These are phyloP conservation scores for Magallana angulata DNA, from an alignment of 1,140 invertebrate genomes.

Conservation along the genomic window DNA sequence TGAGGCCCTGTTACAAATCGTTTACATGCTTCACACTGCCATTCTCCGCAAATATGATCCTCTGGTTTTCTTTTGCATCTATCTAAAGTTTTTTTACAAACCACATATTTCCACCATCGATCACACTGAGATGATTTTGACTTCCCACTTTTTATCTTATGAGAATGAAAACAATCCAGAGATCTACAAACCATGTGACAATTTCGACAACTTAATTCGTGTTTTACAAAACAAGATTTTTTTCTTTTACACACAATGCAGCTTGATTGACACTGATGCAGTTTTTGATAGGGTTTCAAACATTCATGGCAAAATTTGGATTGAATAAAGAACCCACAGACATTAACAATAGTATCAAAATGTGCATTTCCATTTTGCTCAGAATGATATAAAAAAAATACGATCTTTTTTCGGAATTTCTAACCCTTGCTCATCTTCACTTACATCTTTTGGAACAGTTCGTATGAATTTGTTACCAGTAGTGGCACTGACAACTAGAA, in stretches of 20 bases:
- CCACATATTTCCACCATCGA: conserved; percentile 24
- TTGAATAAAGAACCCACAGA: conserved; percentile 38
- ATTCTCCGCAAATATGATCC: conserved; percentile 40
- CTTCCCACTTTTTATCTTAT: not conserved
- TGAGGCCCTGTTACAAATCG: not conserved
- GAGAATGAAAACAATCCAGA: conserved; percentile 24
- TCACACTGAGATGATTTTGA: conserved; percentile 37
- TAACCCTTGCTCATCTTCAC: not conserved
- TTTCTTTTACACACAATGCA: conserved; percentile 25
- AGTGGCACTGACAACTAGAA: conserved; percentile 16
- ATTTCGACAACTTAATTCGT: conserved; percentile 38
- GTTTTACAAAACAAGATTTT: not conserved
- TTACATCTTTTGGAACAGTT: not conserved
- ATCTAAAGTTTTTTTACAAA: conserved; percentile 39
- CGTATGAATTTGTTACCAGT: conserved; percentile 33
- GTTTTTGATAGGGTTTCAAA: conserved; percentile 45
- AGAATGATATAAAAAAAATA: conserved; percentile 33
- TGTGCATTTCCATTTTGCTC: not conserved
- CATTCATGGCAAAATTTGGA: conserved; percentile 38
- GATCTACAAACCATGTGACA: conserved; percentile 42
- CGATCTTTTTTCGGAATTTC: not conserved
- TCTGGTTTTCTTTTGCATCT: conserved; percentile 34
- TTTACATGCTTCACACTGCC: conserved; percentile 33
- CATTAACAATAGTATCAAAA: conserved; percentile 38
- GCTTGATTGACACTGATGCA: conserved; percentile 33